Percentiles rank a stretch among this genome's conserved stretches.
These are phyloP conservation scores for Agrochola macilenta DNA, from an alignment of 2,888 invertebrate genomes.

Conservation along the genomic window DNA sequence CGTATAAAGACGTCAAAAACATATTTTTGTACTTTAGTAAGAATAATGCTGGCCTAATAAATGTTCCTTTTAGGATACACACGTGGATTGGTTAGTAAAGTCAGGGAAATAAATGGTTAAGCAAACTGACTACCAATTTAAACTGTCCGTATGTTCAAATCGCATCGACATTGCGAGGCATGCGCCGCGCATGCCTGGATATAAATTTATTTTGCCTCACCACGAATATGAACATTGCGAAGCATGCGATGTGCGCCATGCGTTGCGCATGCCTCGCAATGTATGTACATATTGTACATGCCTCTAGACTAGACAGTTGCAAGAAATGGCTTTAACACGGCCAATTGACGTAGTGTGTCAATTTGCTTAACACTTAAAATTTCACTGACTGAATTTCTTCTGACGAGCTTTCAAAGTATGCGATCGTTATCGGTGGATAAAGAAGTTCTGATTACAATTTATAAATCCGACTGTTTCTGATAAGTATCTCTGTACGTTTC, in stretches of 20 bases:
- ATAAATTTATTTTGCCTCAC: no score
- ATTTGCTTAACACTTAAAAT: not conserved
- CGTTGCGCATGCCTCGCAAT: no score
- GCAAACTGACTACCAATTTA: not conserved
- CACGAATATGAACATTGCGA: no score
- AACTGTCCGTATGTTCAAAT: not conserved
- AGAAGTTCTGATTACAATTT: conserved; percentile 50
- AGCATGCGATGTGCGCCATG: no score
- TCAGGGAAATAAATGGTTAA: not conserved
- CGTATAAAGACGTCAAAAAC: conserved; percentile 30
- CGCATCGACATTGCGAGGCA: no score
- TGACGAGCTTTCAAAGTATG: conserved; percentile 31
- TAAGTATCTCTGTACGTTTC: conserved; percentile 18
- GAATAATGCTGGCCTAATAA: conserved; percentile 35
- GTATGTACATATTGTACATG: no score
- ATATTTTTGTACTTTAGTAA: conserved; percentile 29
- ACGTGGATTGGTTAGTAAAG: conserved; percentile 10
- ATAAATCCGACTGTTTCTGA: conserved; percentile 27
- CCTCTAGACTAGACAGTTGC: not conserved
- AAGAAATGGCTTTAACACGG: not conserved
- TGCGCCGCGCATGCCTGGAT: no score
- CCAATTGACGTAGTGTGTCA: not conserved
- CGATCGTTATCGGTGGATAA: conserved; percentile 48
- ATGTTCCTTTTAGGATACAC: conserved; percentile 25
- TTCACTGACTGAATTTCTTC: conserved; percentile 14